A percentile compares a stretch with the other conserved stretches of the same genome.
phyloP scores from a whole-genome alignment of 2,113 vertebrate species.

The Syngnathus floridae region DNA sequence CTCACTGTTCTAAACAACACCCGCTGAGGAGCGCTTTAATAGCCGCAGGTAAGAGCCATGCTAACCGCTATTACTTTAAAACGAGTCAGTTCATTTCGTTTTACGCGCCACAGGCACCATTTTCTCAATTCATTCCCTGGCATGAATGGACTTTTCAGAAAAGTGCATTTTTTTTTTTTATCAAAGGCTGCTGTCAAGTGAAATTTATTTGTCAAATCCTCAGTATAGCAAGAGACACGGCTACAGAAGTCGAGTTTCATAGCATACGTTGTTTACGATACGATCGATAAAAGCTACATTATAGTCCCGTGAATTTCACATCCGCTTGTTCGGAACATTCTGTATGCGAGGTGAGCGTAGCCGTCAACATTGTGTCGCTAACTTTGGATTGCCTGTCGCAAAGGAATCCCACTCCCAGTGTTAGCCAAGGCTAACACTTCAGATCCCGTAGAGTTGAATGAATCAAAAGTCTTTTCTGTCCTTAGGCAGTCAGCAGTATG shows the following conservation, averaged over 20 bases:
- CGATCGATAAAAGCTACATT: slow-evolving; percentile 13
- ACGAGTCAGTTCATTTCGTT: slow-evolving; percentile 41
- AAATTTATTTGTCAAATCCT: background rate
- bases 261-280: background rate
- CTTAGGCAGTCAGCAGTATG: slow-evolving; percentile 11
- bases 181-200: background rate
- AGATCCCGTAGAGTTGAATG: background rate
- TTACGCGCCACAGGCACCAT: background rate
- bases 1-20: slow-evolving; percentile 49
- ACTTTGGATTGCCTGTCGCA: slow-evolving; percentile 74
- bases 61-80: slow-evolving; percentile 30
- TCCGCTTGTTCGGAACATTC: slow-evolving; percentile 45
- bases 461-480: background rate
- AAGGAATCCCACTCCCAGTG: slow-evolving; percentile 45
- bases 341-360: slow-evolving; percentile 48
- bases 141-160: background rate
- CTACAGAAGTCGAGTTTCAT: too few species aligned
- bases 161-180: background rate
- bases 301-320: slow-evolving; percentile 40
- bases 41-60: slow-evolving; percentile 45
- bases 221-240: background rate
- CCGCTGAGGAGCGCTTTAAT: slow-evolving; percentile 44
- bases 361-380: slow-evolving; percentile 38
- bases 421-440: background rate
- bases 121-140: slow-evolving; percentile 1